Percentiles rank a stretch among this genome's conserved stretches.
Conservation (phyloP, 2,797 vertebrate genomes). For the Lacerta viridis region DNA sequence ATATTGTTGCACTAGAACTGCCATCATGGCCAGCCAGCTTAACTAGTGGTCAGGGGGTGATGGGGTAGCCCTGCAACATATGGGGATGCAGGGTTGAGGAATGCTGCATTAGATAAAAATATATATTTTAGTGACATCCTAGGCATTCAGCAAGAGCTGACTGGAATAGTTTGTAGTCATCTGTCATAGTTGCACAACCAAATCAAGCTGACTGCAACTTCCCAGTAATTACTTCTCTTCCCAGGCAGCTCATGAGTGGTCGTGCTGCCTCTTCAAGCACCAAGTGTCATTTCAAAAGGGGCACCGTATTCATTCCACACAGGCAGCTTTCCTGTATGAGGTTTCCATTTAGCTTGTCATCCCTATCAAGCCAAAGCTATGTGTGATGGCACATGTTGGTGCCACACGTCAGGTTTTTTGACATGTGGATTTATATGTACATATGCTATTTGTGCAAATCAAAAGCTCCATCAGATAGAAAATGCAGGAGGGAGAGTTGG, state of each 20-base stretch:
- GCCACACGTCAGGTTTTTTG: conserved; percentile 63
- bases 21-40: too few species aligned
- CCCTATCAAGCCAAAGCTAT: conserved; percentile 50
- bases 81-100: too few species aligned
- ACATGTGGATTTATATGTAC: conserved; percentile 69
- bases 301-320: conserved; percentile 54
- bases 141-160: conserved; percentile 20
- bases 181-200: conserved; percentile 28
- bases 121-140: not conserved
- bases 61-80: too few species aligned
- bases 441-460: conserved; percentile 73
- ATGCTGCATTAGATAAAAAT: not conserved
- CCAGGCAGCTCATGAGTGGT: conserved; percentile 37
- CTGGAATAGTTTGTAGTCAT: not conserved
- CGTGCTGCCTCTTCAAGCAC: conserved; percentile 44
- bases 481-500: conserved; percentile 42
- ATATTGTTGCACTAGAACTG: too few species aligned
- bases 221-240: conserved; percentile 47
- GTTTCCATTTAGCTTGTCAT: conserved; percentile 64
- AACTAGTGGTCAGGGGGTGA: too few species aligned
- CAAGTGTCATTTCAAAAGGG: conserved; percentile 57
- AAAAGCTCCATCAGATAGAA: conserved; percentile 66
- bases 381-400: conserved; percentile 64
- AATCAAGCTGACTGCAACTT: conserved; percentile 29
- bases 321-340: conserved; percentile 12